Conservation (phyloP, 2,113 vertebrate genomes). For the Proteles cristata region DNA sequence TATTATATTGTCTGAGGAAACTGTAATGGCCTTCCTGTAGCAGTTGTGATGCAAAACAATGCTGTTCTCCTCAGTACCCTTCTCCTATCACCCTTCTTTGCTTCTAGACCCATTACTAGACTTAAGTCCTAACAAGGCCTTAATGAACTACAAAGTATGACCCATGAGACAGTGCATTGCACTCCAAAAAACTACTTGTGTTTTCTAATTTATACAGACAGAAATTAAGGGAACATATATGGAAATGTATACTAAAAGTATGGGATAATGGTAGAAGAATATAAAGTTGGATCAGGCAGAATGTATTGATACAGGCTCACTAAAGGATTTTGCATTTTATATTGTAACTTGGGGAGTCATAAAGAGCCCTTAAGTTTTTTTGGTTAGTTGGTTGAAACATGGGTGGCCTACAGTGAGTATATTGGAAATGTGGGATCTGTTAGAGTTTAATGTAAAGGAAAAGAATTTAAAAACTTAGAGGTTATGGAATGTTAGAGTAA, state of each 20-base stretch:
- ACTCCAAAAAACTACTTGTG: neutral
- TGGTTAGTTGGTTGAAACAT: neutral
- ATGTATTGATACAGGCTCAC: neutral
- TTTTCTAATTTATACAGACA: neutral
- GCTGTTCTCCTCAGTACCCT: neutral
- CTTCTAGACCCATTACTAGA: neutral
- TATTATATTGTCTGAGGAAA: neutral
- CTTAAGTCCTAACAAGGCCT: neutral
- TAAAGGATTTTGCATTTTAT: neutral
- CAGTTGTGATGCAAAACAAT: neutral
- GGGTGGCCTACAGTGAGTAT: neutral
- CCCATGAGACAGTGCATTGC: neutral
- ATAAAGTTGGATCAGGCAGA: neutral
- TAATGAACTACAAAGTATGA: neutral
- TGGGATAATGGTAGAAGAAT: neutral
- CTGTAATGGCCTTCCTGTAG: neutral
- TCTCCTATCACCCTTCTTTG: neutral
- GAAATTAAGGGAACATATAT: neutral
- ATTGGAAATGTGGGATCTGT: neutral
- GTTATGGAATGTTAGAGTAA: neutral
- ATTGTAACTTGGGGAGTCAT: neutral
- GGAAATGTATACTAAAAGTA: neutral
- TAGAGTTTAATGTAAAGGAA: neutral
- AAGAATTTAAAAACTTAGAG: neutral
- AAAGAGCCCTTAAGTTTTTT: neutral